Evolutionary conservation across 2,113 vertebrate species (phyloP).

Genomic region (Chrysochloris asiatica): DNA sequence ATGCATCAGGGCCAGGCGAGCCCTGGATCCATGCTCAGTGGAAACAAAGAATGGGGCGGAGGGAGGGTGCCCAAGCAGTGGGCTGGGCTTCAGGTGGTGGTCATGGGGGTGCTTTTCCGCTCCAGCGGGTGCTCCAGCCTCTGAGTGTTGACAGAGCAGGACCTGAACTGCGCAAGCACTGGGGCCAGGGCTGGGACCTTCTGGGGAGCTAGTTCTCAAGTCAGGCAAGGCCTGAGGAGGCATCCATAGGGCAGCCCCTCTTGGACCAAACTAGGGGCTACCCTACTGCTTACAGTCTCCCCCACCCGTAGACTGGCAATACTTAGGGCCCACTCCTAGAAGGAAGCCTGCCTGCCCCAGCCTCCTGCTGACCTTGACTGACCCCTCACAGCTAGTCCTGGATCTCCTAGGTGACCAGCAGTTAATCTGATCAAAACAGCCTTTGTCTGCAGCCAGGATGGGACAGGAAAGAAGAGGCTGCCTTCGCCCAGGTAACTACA

Average conservation of each 20-base stretch:
- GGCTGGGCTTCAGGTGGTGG: conserved; percentile 65
- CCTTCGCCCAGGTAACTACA: background rate
- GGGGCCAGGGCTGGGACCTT: background rate
- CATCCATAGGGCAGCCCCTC: background rate
- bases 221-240: background rate
- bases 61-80: conserved; percentile 25
- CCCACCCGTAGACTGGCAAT: background rate
- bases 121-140: conserved; percentile 57
- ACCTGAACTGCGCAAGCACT: too few species aligned
- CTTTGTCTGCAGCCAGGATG: background rate
- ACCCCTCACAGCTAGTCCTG: background rate
- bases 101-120: conserved; percentile 64
- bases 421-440: background rate
- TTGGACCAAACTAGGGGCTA: background rate
- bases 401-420: background rate
- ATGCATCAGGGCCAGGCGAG: conserved; percentile 19
- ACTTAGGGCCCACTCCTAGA: background rate
- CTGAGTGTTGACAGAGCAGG: background rate
- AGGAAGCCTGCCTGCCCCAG: background rate
- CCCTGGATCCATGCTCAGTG: background rate
- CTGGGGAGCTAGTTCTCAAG: background rate
- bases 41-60: conserved; percentile 10
- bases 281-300: background rate
- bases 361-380: background rate
- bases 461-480: background rate